phyloP scores from a whole-genome alignment of 2,888 invertebrate genomes.

The Ischnura elegans region DNA sequence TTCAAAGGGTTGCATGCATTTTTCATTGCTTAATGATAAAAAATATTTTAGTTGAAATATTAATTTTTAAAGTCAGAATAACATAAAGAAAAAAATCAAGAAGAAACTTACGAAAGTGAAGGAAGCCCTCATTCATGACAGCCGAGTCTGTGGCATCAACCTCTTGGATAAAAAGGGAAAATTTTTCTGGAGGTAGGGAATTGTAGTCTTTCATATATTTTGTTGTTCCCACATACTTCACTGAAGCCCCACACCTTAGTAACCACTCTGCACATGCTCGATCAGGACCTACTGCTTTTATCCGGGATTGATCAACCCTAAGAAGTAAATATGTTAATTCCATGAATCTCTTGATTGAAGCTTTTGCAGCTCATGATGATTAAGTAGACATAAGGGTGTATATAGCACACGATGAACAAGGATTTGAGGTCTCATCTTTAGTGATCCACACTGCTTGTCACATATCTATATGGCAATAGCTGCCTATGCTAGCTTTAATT shows the following conservation, averaged over 20 bases:
- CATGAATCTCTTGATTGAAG: too few species aligned
- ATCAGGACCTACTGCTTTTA: constrained; percentile 90
- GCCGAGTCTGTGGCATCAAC: constrained; percentile 91
- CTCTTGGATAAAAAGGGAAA: constrained; percentile 81
- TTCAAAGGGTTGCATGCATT: too few species aligned
- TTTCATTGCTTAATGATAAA: neutral
- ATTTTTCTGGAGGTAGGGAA: constrained; percentile 82
- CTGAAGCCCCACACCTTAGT: constrained; percentile 91
- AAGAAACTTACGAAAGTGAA: constrained; percentile 84
- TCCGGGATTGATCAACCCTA: constrained; percentile 84
- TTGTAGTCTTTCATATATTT: constrained; percentile 87
- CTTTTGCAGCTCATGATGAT: too few species aligned
- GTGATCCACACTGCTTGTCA: too few species aligned
- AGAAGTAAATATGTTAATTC: constrained; percentile 69
- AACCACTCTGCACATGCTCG: constrained; percentile 97
- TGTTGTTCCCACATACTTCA: constrained; percentile 83
- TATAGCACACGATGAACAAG: too few species aligned
- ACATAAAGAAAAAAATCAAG: neutral
- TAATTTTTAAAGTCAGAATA: neutral
- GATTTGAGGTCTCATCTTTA: too few species aligned
- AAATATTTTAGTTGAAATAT: neutral
- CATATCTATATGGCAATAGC: too few species aligned
- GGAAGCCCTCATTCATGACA: constrained; percentile 91
- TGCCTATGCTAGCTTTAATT: too few species aligned
- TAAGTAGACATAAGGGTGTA: too few species aligned